Evolutionary conservation across 2,113 vertebrate genomes (phyloP).

Genomic region (Microtus ochrogaster): DNA sequence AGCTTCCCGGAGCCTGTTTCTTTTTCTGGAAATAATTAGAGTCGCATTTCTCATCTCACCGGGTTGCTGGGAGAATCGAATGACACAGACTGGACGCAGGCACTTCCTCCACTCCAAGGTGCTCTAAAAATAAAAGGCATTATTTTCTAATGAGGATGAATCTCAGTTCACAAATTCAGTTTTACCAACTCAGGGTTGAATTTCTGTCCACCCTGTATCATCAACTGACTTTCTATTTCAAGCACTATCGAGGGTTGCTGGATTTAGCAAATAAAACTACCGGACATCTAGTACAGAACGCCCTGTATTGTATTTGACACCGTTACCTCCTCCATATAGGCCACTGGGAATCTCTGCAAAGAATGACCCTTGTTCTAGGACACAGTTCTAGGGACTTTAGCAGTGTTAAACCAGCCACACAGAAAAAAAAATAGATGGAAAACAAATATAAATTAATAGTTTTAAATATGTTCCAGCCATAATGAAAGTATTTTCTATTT

Average conservation of each 20-base stretch:
- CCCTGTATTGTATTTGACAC: background rate
- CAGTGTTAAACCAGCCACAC: background rate
- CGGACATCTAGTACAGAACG: too few relatives aligned
- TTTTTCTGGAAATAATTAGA: conserved; percentile 63
- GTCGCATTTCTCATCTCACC: conserved; percentile 28
- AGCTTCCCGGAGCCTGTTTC: conserved; percentile 18
- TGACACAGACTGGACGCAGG: background rate
- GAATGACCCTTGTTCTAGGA: background rate
- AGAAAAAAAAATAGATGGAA: background rate
- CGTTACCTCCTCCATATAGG: background rate
- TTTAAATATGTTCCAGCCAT: background rate
- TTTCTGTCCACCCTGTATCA: background rate
- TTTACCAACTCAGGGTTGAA: background rate
- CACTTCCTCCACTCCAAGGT: background rate
- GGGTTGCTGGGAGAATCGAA: conserved; percentile 32
- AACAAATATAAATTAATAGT: background rate
- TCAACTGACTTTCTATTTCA: background rate
- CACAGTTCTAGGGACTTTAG: background rate
- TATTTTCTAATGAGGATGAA: conserved; percentile 1
- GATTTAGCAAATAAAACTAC: background rate
- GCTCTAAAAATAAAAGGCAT: conserved; percentile 17
- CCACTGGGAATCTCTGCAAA: background rate
- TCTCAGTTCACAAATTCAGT: background rate
- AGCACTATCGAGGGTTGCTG: background rate
- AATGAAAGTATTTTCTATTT: background rate